phyloP scores from a whole-genome alignment of 2,113 vertebrate species.

The Picathartes gymnocephalus region DNA sequence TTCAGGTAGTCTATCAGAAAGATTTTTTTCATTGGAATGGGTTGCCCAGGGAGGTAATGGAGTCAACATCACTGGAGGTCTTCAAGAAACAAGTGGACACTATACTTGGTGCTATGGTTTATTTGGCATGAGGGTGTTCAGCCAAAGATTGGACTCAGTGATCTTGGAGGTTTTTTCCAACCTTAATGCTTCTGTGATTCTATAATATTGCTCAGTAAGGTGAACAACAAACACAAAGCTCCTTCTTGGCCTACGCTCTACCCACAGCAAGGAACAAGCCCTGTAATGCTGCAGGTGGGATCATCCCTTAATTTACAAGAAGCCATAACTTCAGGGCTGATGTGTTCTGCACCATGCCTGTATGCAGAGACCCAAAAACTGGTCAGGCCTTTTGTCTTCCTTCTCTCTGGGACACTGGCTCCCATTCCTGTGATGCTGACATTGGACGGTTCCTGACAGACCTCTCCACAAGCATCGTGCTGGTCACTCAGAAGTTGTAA shows the following conservation, averaged over 20 bases:
- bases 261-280: not conserved
- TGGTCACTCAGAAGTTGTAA: not conserved
- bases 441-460: not conserved
- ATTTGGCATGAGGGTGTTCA: not conserved
- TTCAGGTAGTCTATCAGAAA: not conserved
- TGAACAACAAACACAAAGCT: not conserved
- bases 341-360: not conserved
- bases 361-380: not conserved
- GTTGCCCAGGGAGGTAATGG: not conserved
- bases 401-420: not conserved
- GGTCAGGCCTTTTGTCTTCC: not conserved
- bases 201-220: not conserved
- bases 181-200: not conserved
- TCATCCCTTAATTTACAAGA: not conserved
- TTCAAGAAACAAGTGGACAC: rapidly evolving
- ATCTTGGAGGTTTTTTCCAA: not conserved
- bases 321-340: not conserved
- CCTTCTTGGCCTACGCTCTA: rapidly evolving
- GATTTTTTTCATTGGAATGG: not conserved
- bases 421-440: not conserved
- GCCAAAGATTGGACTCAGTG: not conserved
- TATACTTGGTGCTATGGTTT: not conserved
- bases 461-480: not conserved
- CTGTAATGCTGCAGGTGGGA: not conserved
- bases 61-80: not conserved